phyloP scores from a whole-genome alignment of 2,797 vertebrate genomes.

The Tauraco hartlaubi region DNA sequence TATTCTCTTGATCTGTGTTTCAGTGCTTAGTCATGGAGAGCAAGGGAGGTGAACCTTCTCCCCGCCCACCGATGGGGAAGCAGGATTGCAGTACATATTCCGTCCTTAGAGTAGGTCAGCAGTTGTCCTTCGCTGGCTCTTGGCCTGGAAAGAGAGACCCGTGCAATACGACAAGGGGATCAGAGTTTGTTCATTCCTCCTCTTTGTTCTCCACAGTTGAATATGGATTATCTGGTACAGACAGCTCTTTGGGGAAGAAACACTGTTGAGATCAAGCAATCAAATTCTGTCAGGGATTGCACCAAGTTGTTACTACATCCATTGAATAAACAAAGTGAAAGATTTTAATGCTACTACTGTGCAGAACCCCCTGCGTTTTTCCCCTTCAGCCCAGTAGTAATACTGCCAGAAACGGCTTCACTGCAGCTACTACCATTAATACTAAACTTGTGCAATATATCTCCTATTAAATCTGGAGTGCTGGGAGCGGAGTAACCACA shows the following conservation, averaged over 20 bases:
- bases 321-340: not conserved
- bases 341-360: not conserved
- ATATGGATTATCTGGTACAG: not conserved
- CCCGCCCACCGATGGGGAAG: rapidly evolving
- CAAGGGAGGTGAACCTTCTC: not conserved
- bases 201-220: rapidly evolving
- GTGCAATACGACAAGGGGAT: not conserved
- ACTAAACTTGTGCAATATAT: not conserved
- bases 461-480: not conserved
- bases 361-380: not conserved
- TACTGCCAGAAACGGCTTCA: not conserved
- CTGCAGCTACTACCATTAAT: not conserved
- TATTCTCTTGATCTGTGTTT: not conserved
- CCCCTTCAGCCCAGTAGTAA: not conserved
- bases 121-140: not conserved
- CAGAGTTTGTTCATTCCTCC: not conserved
- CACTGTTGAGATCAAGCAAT: not conserved
- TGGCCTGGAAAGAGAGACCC: not conserved
- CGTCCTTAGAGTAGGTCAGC: not conserved
- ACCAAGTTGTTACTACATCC: not conserved
- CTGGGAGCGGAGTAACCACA: not conserved
- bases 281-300: not conserved
- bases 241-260: not conserved
- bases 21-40: not conserved
- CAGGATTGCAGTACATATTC: not conserved